Evolutionary conservation across 2,888 invertebrate genomes (phyloP), one percentile per base, ranked within the genome.

Genomic region (Oxystoma pomonae): DNA sequence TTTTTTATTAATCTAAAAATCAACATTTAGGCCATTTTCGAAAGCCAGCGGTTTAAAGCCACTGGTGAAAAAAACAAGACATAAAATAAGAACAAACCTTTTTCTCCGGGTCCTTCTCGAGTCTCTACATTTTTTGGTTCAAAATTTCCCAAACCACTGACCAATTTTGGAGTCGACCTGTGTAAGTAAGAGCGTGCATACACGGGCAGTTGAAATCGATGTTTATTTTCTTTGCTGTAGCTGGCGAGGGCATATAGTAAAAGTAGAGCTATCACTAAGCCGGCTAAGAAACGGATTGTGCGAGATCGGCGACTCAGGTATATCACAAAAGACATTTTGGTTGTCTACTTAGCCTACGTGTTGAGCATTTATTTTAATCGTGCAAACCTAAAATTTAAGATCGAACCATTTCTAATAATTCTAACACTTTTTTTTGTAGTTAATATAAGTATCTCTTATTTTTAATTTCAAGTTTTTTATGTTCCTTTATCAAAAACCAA

Each of bases 81-180:
- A n/a, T n/a, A n/a, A n/a, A n/a, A n/a, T n/a, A n/a, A n/a, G n/a
- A n/a, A n/a, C n/a, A 35, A 7, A 35, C 35, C 95, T 59, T 86
- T 86, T 79, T 97, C 97, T 0, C 96, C 96, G 0, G 96, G 94
- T 0, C 94, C 95, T 22, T 80, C 83, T 50, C 85, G 85, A 1
- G 81, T 74, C 58, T 82, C 79, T 16, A 85, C 80, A 64, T 86
- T 79, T 71, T 82, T 84, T 0, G 93, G 94, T 75, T 98, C 98
- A 79, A 92, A 98, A 79, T 98, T 98, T 12, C 93, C 93, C 16
- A 89, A 78, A 22, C 84, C 89, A 7, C 68, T 68, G 0, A 77
- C 72, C 60, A 81, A 68, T 67, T 74, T 74, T 0, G 81, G 80
- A 53, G 64, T 67, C 57, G 71, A 72, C 49, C 63, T 71, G 12